phyloP scores from a whole-genome alignment of 2,113 vertebrate genomes.

The Opisthocomus hoazin region DNA sequence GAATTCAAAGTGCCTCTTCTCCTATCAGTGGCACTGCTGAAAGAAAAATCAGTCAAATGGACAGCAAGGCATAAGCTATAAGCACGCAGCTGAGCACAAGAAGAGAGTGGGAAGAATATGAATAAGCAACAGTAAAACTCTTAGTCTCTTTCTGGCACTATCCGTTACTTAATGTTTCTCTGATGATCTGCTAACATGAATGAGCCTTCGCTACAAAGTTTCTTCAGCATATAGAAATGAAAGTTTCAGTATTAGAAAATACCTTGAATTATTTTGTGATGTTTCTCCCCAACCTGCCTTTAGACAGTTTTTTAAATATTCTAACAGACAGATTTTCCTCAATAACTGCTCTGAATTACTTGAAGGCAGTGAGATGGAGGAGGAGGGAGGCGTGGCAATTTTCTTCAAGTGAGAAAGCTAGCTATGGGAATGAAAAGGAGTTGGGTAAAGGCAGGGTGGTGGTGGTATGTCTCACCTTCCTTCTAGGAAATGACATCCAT shows the following conservation, averaged over 20 bases:
- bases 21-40: not conserved
- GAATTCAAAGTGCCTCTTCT: not conserved
- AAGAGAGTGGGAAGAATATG: not conserved
- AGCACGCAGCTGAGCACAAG: not conserved
- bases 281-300: not conserved
- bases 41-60: not conserved
- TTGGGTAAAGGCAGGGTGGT: no score
- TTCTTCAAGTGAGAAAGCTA: not conserved
- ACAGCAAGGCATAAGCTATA: not conserved
- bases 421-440: not conserved
- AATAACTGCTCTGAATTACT: not conserved
- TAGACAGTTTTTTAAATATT: not conserved
- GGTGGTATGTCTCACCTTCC: no score
- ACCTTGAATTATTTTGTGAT: not conserved
- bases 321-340: not conserved
- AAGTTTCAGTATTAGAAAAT: not conserved
- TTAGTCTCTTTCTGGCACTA: not conserved
- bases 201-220: not conserved
- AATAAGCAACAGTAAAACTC: not conserved
- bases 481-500: not conserved
- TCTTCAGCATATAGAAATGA: not conserved
- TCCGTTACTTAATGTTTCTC: not conserved
- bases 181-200: not conserved
- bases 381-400: not conserved
- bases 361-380: not conserved